phyloP scores from a whole-genome alignment of 1,140 invertebrate species.

The Drosophila pandora region DNA sequence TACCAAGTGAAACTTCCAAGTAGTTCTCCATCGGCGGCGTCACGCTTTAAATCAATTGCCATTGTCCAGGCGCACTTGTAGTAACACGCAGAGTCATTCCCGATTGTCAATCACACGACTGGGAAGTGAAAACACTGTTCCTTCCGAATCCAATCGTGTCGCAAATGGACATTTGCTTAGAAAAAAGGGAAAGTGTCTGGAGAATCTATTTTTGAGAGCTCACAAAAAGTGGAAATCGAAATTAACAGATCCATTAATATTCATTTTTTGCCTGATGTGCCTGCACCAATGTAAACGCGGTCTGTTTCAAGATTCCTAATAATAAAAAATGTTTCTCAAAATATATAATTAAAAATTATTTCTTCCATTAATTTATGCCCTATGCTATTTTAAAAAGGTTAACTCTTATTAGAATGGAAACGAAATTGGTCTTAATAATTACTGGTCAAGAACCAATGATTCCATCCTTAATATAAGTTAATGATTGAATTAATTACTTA shows the following conservation, averaged over 20 bases:
- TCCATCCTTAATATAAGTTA: no score
- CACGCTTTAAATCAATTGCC: constrained; percentile 70
- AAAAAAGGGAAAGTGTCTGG: constrained; percentile 36
- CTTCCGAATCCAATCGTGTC: constrained; percentile 36
- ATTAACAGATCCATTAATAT: neutral
- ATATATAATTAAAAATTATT: neutral
- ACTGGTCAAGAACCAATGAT: no score
- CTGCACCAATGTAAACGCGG: neutral
- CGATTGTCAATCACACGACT: constrained; percentile 30
- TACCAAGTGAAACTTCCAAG: constrained; percentile 71
- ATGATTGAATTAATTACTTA: no score
- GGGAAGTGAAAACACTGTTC: constrained; percentile 25
- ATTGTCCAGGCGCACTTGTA: constrained; percentile 44
- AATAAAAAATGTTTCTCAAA: neutral
- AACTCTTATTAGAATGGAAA: no score
- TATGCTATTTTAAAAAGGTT: no score
- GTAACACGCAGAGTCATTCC: constrained; percentile 50
- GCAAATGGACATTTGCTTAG: constrained; percentile 34
- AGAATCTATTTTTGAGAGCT: neutral
- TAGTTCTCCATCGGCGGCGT: constrained; percentile 50
- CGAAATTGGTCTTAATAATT: no score
- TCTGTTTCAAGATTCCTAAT: neutral
- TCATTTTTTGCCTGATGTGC: neutral
- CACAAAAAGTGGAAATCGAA: neutral
- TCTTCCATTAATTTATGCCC: no score